Base-by-base conservation (phyloP, 2,797 vertebrate genomes). In the Platyrinchus mystaceus region DNA sequence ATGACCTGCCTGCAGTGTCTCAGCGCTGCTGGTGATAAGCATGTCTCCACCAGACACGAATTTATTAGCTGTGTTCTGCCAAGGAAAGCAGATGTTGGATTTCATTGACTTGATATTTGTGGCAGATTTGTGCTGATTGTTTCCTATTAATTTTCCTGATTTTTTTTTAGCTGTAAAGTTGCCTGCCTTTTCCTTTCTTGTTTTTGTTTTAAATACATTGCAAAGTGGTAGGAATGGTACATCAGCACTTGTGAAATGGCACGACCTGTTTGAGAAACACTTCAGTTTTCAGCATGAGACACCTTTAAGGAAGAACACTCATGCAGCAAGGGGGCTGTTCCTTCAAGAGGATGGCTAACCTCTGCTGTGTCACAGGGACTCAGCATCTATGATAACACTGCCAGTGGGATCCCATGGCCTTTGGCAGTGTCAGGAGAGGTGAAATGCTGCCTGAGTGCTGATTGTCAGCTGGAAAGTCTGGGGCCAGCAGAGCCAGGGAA, bases 61-160 rank as follows among this genome's bases (percentile, higher is more conserved):
- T 83, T 95, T 58, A 43, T 78, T 59, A 74, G 34, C 87, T 66
- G 37, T 71, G 71, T 58, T 86, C 84, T 89, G 93, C 95, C 93
- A 97, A 92, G 84, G 90, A 95, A 79, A 93, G 94, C 96, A 96
- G 95, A 91, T 96, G 92, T 74, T 95, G 89, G 82, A 68, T 90
- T 97, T 95, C 75, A 89, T 32, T 91, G 94, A 89, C 77, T 96
- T 93, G 66, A 85, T 93, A 41, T 64, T 95, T 90, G 73, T 80
- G 74, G 87, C 74, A 78, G 83, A 82, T 90, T 75, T 89, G 74
- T 36, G 8, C 74, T 86, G 95, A 95, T 93, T 89, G 87, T 86
- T 97, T 96, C 94, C 84, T 95, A 78, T 97, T 94, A 60, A 91
- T 93, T 94, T 95, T 86, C 91, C 87, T 89, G 94, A 56, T 47